Conservation (phyloP, 2,888 invertebrate species). For the Leucophenga maculata region DNA sequence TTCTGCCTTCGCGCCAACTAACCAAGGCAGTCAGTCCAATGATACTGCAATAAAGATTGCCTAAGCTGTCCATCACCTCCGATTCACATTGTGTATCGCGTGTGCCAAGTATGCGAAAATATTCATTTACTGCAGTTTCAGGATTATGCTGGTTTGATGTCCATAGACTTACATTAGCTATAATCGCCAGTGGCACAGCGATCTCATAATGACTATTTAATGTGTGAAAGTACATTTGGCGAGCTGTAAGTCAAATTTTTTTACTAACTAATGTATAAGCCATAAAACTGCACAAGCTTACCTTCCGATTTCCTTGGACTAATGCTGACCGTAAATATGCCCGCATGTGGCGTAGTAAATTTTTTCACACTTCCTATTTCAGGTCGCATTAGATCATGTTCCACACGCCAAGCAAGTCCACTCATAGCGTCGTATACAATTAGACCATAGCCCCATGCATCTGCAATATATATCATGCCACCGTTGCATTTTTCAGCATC, state of each 20-base stretch:
- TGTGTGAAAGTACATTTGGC: constrained; percentile 78
- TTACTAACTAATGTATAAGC: no score
- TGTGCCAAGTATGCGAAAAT: constrained; percentile 74
- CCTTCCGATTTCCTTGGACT: constrained; percentile 53
- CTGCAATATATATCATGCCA: constrained; percentile 78
- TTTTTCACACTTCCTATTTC: constrained; percentile 59
- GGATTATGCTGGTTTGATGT: constrained; percentile 67
- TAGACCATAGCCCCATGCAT: constrained; percentile 76
- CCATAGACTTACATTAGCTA: constrained; percentile 75
- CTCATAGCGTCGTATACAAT: constrained; percentile 76
- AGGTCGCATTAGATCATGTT: constrained; percentile 75
- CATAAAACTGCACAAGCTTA: no score
- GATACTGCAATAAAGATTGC: constrained; percentile 81
- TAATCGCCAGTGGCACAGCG: constrained; percentile 74
- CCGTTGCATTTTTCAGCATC: constrained; percentile 72
- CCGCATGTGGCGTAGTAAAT: constrained; percentile 59
- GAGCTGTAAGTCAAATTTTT: constrained; percentile 50
- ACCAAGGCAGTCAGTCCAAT: constrained; percentile 80
- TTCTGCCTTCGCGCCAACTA: constrained; percentile 81
- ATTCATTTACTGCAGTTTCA: constrained; percentile 43
- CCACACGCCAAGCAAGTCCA: constrained; percentile 75
- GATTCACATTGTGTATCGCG: constrained; percentile 82
- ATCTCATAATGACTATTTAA: constrained; percentile 77
- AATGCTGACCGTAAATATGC: constrained; percentile 66
- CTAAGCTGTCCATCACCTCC: constrained; percentile 80